Evolutionary conservation across 2,113 vertebrate genomes (phyloP).

Genomic region (Percopsis transmontana): DNA sequence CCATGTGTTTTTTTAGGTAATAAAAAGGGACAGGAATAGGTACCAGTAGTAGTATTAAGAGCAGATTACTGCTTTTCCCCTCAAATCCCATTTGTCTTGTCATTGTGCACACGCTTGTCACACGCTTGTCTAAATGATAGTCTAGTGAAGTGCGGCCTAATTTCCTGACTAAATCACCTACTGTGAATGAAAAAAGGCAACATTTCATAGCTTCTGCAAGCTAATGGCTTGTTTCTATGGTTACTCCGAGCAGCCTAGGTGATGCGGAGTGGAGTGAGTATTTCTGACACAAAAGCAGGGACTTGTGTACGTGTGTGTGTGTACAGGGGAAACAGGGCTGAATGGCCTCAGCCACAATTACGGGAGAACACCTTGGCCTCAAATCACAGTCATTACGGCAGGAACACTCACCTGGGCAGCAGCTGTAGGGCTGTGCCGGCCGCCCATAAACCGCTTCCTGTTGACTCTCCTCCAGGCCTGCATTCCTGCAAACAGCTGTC

Average conservation of each 20-base stretch:
- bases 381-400: slow-evolving; percentile 70
- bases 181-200: slow-evolving; percentile 58
- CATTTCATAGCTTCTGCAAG: slow-evolving; percentile 57
- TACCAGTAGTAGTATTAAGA: slow-evolving; percentile 32
- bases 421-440: slow-evolving; percentile 58
- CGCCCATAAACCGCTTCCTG: slow-evolving; percentile 63
- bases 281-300: slow-evolving; percentile 62
- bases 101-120: slow-evolving; percentile 33
- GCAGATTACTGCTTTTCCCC: slow-evolving; percentile 22
- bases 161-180: slow-evolving; percentile 58
- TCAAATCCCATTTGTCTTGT: slow-evolving; percentile 23
- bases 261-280: slow-evolving; percentile 52
- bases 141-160: slow-evolving; percentile 47
- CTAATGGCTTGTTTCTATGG: slow-evolving; percentile 72
- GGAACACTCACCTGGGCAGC: slow-evolving; percentile 73
- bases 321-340: slow-evolving; percentile 20
- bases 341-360: slow-evolving; percentile 63
- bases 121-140: slow-evolving; percentile 51
- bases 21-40: not conserved
- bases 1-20: slow-evolving; percentile 22
- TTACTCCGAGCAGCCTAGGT: slow-evolving; percentile 58
- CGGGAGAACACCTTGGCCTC: slow-evolving; percentile 61
- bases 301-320: slow-evolving; percentile 42
- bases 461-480: slow-evolving; percentile 56
- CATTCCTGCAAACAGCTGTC: slow-evolving; percentile 76